Evolutionary conservation across 2,888 invertebrate genomes (phyloP).

Genomic region (Dinocampus coccinellae): DNA sequence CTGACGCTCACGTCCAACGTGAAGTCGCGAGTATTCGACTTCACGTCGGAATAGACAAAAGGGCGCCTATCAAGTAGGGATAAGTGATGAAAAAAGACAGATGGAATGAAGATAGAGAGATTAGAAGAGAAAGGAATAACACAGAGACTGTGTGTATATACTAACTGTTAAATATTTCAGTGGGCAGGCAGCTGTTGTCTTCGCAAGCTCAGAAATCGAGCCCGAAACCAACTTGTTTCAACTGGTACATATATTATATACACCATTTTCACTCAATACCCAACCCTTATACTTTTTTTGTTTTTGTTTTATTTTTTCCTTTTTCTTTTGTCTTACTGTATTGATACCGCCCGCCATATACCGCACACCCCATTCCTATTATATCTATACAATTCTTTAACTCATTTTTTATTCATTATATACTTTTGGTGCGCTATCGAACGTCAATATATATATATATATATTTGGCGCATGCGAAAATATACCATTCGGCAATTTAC

Average conservation of each 20-base stretch:
- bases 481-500: slow-evolving; percentile 28
- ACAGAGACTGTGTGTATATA: neutral
- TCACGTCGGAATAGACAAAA: slow-evolving; percentile 2
- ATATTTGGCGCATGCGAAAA: slow-evolving; percentile 24
- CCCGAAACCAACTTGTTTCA: slow-evolving; percentile 18
- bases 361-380: slow-evolving; percentile 15
- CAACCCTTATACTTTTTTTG: neutral
- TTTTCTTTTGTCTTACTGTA: neutral
- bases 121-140: slow-evolving; percentile 1
- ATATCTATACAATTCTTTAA: slow-evolving; percentile 21
- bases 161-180: slow-evolving; percentile 56
- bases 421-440: slow-evolving; percentile 17
- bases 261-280: neutral
- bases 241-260: neutral
- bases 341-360: neutral
- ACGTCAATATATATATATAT: slow-evolving; percentile 17
- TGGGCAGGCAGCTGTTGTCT: slow-evolving; percentile 59
- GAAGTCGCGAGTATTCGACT: slow-evolving; percentile 3
- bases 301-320: neutral
- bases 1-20: slow-evolving; percentile 20
- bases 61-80: neutral
- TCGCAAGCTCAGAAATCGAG: slow-evolving; percentile 53
- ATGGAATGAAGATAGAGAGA: neutral
- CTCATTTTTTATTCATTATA: slow-evolving; percentile 31
- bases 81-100: neutral